phyloP scores from a whole-genome alignment of 2,797 vertebrate species.

The Cuniculus paca region DNA sequence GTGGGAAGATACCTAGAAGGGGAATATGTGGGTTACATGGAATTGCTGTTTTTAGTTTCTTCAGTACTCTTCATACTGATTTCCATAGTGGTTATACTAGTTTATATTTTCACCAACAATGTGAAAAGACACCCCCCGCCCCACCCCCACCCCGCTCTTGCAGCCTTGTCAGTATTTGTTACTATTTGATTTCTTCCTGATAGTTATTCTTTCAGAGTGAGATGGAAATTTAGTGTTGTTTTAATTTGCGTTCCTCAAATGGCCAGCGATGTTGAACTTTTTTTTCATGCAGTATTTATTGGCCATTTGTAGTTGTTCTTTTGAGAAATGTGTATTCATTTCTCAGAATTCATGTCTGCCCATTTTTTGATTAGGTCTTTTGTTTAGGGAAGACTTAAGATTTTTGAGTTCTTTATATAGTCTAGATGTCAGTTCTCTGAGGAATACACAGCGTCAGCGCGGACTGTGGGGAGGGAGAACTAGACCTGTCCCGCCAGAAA shows the following conservation, averaged over 20 bases:
- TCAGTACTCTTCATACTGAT: neutral
- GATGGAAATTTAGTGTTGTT: neutral
- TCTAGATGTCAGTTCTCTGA: neutral
- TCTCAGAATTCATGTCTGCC: too few species aligned
- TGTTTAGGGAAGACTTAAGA: neutral
- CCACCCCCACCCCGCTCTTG: neutral
- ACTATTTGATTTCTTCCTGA: neutral
- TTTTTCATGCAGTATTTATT: neutral
- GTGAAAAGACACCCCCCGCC: neutral
- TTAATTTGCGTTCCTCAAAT: neutral
- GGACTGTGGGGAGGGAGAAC: too few species aligned
- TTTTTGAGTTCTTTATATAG: neutral
- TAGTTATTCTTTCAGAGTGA: neutral
- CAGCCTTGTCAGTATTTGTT: neutral
- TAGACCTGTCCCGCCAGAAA: too few species aligned
- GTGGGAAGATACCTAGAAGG: neutral
- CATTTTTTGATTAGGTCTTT: neutral
- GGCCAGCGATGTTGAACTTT: neutral
- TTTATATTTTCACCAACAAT: neutral
- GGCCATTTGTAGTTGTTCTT: neutral
- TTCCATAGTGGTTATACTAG: neutral
- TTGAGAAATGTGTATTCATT: neutral
- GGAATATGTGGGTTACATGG: neutral
- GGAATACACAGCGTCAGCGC: neutral
- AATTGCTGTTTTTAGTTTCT: neutral